Base-by-base conservation (phyloP, 2,113 vertebrate species). In the Panthera uncia region DNA sequence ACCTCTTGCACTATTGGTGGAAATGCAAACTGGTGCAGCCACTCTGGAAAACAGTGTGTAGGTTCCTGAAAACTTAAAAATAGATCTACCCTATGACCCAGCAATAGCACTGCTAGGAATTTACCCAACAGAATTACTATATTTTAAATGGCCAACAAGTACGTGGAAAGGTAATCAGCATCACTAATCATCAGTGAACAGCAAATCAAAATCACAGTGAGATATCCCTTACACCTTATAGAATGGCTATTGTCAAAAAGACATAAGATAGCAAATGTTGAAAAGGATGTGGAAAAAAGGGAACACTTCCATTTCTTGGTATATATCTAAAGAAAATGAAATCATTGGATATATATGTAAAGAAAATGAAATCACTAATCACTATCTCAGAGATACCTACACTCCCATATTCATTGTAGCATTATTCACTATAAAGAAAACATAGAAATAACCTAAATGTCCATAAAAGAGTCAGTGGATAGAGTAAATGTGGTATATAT, bases 71-170 rank as follows among this genome's bases (percentile, higher is more conserved):
- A 45, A 45, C 7, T 45, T 8, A 45, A 45, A 45, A 45, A 45
- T 45, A 45, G 45, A 45, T 8, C 45, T 45, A 45, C 45, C 45
- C 45, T 45, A 45, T 45, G 45, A 45, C 45, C 41, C 7, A 45
- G 45, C 45, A 45, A 45, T 45, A 45, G 45, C 45, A 45, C 7
- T 45, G 7, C 45, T 45, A 45, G 45, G 45, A 45, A 45, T 45
- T 45, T 45, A 45, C 45, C 45, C 45, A 45, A 45, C 84, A 96
- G 25, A 97, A 95, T 95, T 52, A 65, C 55, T 94, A 91, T 84
- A 97, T 88, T 95, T 98, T 97, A 76, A 81, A 23, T 94, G 31
- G 50, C 16, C 65, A 94, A 29, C 7, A 48, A 69, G 4, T 61
- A 71, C 19, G 23, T 11, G 50, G 68, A 80, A 88, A 94, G 4